Evolutionary conservation across 2,888 invertebrate genomes (phyloP).

Genomic region (Diadegma fenestrale): DNA sequence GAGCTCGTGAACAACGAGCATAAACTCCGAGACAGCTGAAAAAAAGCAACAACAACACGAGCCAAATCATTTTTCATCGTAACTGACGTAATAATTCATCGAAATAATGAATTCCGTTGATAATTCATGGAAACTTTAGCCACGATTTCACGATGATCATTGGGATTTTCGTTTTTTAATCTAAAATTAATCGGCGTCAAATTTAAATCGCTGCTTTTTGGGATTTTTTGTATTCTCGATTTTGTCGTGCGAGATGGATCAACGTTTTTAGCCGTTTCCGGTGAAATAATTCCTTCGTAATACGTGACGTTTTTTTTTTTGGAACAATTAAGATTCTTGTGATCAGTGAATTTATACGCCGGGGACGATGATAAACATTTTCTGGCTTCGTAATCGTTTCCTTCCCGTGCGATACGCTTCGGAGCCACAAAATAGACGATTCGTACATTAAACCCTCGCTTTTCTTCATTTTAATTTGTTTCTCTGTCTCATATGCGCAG

Average conservation of each 20-base stretch:
- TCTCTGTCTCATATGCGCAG: not conserved
- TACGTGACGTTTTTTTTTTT: not conserved
- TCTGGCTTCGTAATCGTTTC: not conserved
- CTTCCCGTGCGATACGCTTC: slow-evolving; percentile 15
- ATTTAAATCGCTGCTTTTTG: too few relatives aligned
- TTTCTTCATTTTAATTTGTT: not conserved
- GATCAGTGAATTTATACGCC: not conserved
- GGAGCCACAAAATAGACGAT: not conserved
- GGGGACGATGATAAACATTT: not conserved
- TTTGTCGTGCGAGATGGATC: not conserved
- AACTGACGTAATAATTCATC: not conserved
- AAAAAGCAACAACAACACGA: not conserved
- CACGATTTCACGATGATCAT: not conserved
- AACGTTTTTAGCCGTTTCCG: not conserved
- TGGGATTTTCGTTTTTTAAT: too few relatives aligned
- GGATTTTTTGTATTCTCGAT: not conserved
- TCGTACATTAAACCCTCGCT: not conserved
- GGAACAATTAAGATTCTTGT: not conserved
- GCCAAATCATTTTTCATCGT: not conserved
- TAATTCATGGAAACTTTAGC: not conserved
- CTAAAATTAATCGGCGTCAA: too few relatives aligned
- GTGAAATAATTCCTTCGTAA: not conserved
- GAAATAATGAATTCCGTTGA: not conserved
- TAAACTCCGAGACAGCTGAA: not conserved
- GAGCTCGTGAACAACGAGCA: slow-evolving; percentile 38